phyloP scores from a whole-genome alignment of 2,888 invertebrate genomes.

The Sminthurinus aureus region DNA sequence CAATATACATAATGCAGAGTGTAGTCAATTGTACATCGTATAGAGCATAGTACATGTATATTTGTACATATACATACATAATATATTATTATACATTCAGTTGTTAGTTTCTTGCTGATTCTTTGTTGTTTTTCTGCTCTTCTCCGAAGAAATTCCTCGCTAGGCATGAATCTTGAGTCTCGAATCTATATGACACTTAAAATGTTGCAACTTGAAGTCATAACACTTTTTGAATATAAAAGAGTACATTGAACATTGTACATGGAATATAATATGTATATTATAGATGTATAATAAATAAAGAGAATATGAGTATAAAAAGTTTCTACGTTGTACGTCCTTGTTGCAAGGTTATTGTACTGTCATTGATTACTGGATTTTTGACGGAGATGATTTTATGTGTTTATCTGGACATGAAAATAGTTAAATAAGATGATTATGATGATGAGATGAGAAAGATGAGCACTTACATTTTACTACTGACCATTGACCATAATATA shows the following conservation, averaged over 20 bases:
- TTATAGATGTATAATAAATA: neutral
- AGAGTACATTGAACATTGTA: neutral
- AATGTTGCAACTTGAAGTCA: neutral
- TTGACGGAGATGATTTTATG: conserved; percentile 5
- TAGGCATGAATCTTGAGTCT: neutral
- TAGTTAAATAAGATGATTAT: neutral
- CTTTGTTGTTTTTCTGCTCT: neutral
- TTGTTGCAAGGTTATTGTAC: conserved; percentile 59
- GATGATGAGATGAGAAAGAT: conserved; percentile 1
- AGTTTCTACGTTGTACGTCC: conserved; percentile 44
- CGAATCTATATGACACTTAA: neutral
- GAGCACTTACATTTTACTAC: neutral
- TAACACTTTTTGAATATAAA: too few species aligned
- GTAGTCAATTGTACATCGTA: neutral
- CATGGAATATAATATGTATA: neutral
- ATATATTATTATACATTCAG: neutral
- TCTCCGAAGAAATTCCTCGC: neutral
- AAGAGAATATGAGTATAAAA: neutral
- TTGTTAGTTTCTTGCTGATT: neutral
- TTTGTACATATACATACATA: neutral
- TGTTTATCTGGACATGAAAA: conserved; percentile 5
- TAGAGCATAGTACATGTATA: neutral
- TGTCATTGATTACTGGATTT: conserved; percentile 17
- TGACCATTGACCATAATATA: too few species aligned
- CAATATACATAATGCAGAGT: neutral